Percentiles rank a stretch among this genome's conserved stretches.
Evolutionary conservation across 2,888 invertebrate species (phyloP).

Genomic region (Eremobia ochroleuca): DNA sequence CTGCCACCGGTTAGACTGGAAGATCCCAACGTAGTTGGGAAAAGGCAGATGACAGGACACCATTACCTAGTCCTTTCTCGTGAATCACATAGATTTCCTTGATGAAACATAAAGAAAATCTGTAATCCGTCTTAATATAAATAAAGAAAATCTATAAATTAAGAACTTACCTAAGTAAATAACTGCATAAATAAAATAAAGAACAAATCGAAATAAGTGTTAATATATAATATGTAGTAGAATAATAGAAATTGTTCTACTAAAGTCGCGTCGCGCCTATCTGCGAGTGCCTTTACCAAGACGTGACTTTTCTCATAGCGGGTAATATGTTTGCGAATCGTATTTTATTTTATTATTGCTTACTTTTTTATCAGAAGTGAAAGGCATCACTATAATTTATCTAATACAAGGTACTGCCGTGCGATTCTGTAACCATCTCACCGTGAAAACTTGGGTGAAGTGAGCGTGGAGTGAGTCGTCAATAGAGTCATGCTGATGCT

Average conservation of each 20-base stretch:
- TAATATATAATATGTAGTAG: too few relatives aligned
- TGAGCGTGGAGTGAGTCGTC: too few relatives aligned
- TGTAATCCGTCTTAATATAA: background rate
- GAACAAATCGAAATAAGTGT: too few relatives aligned
- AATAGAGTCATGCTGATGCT: too few relatives aligned
- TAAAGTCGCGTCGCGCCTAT: too few relatives aligned
- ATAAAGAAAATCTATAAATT: background rate
- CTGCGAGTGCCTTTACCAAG: background rate
- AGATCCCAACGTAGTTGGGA: too few relatives aligned
- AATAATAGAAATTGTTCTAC: background rate
- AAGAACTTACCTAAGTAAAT: background rate
- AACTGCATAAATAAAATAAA: too few relatives aligned
- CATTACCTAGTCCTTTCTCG: background rate
- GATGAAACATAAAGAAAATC: background rate
- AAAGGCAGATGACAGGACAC: too few relatives aligned
- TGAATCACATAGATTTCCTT: background rate
- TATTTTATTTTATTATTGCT: background rate
- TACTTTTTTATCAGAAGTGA: constrained; percentile 4
- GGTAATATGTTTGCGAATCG: background rate
- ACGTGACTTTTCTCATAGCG: background rate
- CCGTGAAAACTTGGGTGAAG: too few relatives aligned
- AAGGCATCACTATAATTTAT: background rate
- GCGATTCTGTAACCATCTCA: too few relatives aligned
- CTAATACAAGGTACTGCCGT: background rate
- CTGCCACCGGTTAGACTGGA: too few relatives aligned